Conservation (phyloP, 2,888 invertebrate genomes). For the Cotesia congregata region DNA sequence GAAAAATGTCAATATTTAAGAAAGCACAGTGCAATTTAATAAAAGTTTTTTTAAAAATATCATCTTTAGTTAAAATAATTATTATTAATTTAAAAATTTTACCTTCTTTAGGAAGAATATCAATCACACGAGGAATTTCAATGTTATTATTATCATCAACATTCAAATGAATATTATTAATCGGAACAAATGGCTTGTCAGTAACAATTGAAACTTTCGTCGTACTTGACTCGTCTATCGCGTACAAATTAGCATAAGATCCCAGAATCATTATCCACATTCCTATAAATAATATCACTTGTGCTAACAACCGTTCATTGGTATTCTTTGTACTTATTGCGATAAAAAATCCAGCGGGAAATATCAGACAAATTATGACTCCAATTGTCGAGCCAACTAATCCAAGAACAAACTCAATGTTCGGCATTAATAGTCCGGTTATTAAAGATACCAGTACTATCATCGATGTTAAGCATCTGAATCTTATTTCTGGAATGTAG, state of each 20-base stretch:
- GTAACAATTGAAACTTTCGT: constrained; percentile 57
- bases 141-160: constrained; percentile 16
- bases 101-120: constrained; percentile 52
- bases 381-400: constrained; percentile 96
- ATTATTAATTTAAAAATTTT: neutral
- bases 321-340: constrained; percentile 87
- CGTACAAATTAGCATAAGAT: constrained; percentile 89
- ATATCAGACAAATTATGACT: constrained; percentile 91
- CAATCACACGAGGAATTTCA: constrained; percentile 46
- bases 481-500: constrained; percentile 88
- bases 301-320: constrained; percentile 86
- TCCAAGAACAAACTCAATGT: constrained; percentile 94
- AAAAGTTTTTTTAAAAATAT: neutral
- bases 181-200: constrained; percentile 58
- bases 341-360: constrained; percentile 92
- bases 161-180: constrained; percentile 59
- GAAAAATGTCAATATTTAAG: too few species aligned
- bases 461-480: constrained; percentile 85
- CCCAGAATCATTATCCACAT: constrained; percentile 90
- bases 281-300: constrained; percentile 86
- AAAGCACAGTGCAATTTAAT: too few species aligned
- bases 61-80: too few species aligned
- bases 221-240: constrained; percentile 76
- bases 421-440: constrained; percentile 90
- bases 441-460: constrained; percentile 84